Evolutionary conservation across 1,140 invertebrate genomes (phyloP), one percentile per base, ranked within the genome.

Genomic region (Drosophila lacertosa): DNA sequence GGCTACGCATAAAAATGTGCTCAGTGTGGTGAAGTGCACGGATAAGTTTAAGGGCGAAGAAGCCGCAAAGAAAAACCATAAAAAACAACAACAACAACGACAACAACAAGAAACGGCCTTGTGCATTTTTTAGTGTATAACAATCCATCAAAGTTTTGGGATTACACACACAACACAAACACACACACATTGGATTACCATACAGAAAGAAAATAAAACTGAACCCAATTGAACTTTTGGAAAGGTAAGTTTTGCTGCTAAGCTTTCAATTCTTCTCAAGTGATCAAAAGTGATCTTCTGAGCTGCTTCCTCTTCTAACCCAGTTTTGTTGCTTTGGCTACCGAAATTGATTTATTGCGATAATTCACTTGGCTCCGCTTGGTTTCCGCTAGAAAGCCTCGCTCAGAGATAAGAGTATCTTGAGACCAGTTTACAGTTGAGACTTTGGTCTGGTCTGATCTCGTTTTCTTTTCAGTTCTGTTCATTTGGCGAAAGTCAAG

Each of bases 101-200:
- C 51, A 62, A 42, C 57, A 39, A 68, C 62, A 51, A 51, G 3
- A 68, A 53, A 70, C 80, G 79, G 69, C 79, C 79, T 83, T 83
- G 79, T 84, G 70, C 15, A 63, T 54, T 72, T 84, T 60, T 75
- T 47, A 60, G 54, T 55, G 40, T 50, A 50, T 50, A 50, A 39
- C 45, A 73, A 83, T 83, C 80, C 58, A 75, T 79, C 66, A 82
- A 69, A 68, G 47, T 74, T 59, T 83, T 74, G 57, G 80, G 78
- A 82, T 74, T 82, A 78, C 57, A 74, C 59, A 54, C 39, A 42
- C 24, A 55, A 20, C 35, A 35, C 74, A 58, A 32, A 37, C 67
- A 72, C 42, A 51, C 26, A 47, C 18, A 39, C 67, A 55, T 58
- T 69, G 44, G 75, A 76, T 74, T 78, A 74, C 20, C 24, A 54